Conservation (phyloP, 2,888 invertebrate species). For the Himalopsyche tibetana region DNA sequence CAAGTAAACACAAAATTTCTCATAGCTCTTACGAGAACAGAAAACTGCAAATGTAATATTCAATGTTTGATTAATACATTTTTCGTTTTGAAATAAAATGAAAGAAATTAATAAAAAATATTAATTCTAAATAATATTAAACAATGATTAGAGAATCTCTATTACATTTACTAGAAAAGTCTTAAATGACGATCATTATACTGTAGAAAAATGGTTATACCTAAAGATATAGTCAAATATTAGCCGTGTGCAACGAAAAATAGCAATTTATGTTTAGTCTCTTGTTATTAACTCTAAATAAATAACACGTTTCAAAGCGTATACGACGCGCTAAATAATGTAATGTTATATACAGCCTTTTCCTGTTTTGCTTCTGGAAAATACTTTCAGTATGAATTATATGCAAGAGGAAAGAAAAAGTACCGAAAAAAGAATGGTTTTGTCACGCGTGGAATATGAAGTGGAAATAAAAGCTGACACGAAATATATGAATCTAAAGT, state of each 20-base stretch:
- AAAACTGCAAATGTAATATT: no score
- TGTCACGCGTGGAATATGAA: conserved; percentile 50
- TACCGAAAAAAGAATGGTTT: conserved; percentile 40
- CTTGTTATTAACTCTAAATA: conserved; percentile 32
- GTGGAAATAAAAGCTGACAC: conserved; percentile 47
- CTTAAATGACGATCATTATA: no score
- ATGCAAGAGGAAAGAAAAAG: conserved; percentile 35
- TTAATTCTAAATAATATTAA: no score
- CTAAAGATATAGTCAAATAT: no score
- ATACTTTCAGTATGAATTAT: conserved; percentile 17
- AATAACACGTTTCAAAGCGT: conserved; percentile 8
- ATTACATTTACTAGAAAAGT: no score
- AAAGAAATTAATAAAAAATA: no score
- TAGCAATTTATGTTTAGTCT: conserved; percentile 26
- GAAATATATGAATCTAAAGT: conserved; percentile 36
- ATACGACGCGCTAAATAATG: conserved; percentile 3
- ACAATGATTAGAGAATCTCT: no score
- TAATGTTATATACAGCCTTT: conserved; percentile 11
- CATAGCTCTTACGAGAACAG: no score
- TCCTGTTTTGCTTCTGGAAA: conserved; percentile 27
- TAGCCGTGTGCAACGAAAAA: background rate
- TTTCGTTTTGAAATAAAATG: no score
- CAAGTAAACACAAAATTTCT: no score
- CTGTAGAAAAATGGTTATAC: no score
- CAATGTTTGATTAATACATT: no score